A percentile compares a stretch with the other conserved stretches of the same genome.
phyloP scores from a whole-genome alignment of 2,797 vertebrate genomes.

The Stomatorhinus walkeri region DNA sequence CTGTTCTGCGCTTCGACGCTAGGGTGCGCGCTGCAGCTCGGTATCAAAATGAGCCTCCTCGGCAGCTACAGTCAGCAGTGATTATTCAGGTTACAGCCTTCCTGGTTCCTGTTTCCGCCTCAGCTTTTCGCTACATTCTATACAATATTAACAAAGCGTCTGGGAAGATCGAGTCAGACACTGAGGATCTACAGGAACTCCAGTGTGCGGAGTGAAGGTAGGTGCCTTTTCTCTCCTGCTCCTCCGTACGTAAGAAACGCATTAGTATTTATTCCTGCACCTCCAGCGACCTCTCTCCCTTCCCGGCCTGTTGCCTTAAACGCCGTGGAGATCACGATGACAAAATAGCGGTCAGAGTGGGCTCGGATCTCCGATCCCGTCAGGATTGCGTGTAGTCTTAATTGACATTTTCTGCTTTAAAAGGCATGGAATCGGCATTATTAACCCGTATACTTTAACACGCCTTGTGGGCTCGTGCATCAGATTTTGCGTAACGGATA shows the following conservation, averaged over 20 bases:
- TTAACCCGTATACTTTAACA: not conserved
- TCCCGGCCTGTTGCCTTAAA: constrained; percentile 33
- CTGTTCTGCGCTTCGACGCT: constrained; percentile 26
- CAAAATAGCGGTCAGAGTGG: constrained; percentile 28
- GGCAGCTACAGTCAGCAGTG: constrained; percentile 26
- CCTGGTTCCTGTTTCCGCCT: constrained; percentile 34
- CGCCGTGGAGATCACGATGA: constrained; percentile 27
- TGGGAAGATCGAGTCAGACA: not conserved
- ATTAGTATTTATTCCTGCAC: not conserved
- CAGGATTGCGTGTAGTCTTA: not conserved
- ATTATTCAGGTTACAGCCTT: constrained; percentile 21
- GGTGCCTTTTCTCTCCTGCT: not conserved
- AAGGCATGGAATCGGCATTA: not conserved
- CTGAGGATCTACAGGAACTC: constrained; percentile 16
- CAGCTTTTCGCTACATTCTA: constrained; percentile 21
- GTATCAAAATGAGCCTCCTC: constrained; percentile 24
- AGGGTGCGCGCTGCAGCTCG: constrained; percentile 32
- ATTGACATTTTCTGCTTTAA: not conserved
- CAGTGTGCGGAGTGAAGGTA: constrained; percentile 22
- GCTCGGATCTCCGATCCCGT: constrained; percentile 14
- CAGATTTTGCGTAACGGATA: not conserved
- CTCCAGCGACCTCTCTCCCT: not conserved
- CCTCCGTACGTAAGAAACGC: not conserved
- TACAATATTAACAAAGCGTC: constrained; percentile 17
- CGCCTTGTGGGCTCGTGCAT: not conserved